A percentile compares a stretch with the other conserved stretches of the same genome.
These are phyloP conservation scores for Syngnathus typhle DNA, from an alignment of 2,113 vertebrate genomes.

Conservation along the genomic window DNA sequence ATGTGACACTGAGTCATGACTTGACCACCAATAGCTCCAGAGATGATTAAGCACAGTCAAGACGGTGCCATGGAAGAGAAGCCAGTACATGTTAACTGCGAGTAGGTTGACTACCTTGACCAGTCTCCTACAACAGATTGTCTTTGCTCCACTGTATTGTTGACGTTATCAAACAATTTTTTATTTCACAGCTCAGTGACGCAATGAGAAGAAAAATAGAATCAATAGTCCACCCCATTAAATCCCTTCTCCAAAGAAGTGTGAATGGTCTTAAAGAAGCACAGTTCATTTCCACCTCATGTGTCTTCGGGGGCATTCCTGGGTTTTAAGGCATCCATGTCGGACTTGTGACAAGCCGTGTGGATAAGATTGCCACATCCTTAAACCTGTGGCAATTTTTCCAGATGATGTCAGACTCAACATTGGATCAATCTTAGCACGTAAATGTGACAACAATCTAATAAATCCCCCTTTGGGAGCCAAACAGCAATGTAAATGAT, in stretches of 20 bases:
- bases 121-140: background rate
- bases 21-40: no score
- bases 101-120: background rate
- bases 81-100: background rate
- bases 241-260: background rate
- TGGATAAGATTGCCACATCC: constrained; percentile 13
- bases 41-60: background rate
- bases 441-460: constrained; percentile 52
- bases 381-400: constrained; percentile 28
- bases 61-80: background rate
- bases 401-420: constrained; percentile 40
- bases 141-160: background rate
- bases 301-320: background rate
- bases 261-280: background rate
- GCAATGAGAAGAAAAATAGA: background rate
- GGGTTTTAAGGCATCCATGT: background rate
- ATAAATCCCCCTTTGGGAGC: constrained; percentile 54
- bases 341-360: background rate
- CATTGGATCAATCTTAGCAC: constrained; percentile 34
- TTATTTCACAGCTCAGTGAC: no score
- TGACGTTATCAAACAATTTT: background rate
- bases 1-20: background rate
- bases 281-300: background rate
- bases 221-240: background rate
- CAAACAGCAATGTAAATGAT: constrained; percentile 44